Conservation (phyloP, 2,113 vertebrate genomes). For the Crypturellus undulatus region DNA sequence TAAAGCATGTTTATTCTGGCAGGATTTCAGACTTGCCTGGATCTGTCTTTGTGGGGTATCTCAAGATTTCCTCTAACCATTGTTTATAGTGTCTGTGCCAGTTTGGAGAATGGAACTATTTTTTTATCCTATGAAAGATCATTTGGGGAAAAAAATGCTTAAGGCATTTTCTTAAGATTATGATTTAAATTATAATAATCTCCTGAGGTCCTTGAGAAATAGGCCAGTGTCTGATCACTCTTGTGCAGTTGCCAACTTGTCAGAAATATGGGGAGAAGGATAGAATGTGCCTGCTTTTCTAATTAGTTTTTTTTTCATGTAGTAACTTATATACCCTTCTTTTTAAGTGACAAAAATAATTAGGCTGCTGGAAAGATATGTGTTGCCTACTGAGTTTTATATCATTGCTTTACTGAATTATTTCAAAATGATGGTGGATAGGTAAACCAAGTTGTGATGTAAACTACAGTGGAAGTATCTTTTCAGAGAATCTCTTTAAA, state of each 20-base stretch:
- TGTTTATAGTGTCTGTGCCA: constrained; percentile 58
- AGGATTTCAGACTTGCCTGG: constrained; percentile 26
- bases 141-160: constrained; percentile 59
- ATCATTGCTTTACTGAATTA: constrained; percentile 67
- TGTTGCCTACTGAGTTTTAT: constrained; percentile 72
- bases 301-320: constrained; percentile 75
- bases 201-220: constrained; percentile 77
- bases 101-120: constrained; percentile 22
- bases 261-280: constrained; percentile 75
- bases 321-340: constrained; percentile 60
- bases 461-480: constrained; percentile 62
- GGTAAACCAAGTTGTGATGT: constrained; percentile 67
- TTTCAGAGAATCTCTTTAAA: constrained; percentile 49
- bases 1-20: constrained; percentile 55
- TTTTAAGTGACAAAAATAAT: constrained; percentile 72
- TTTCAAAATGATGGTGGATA: constrained; percentile 70
- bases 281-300: constrained; percentile 75
- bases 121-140: constrained; percentile 5
- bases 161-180: constrained; percentile 74
- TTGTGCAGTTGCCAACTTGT: constrained; percentile 73
- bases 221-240: constrained; percentile 78
- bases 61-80: constrained; percentile 19
- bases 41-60: constrained; percentile 30
- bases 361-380: constrained; percentile 52
- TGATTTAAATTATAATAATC: constrained; percentile 77